phyloP scores from a whole-genome alignment of 2,888 invertebrate species.

The Coecobrya sp. region DNA sequence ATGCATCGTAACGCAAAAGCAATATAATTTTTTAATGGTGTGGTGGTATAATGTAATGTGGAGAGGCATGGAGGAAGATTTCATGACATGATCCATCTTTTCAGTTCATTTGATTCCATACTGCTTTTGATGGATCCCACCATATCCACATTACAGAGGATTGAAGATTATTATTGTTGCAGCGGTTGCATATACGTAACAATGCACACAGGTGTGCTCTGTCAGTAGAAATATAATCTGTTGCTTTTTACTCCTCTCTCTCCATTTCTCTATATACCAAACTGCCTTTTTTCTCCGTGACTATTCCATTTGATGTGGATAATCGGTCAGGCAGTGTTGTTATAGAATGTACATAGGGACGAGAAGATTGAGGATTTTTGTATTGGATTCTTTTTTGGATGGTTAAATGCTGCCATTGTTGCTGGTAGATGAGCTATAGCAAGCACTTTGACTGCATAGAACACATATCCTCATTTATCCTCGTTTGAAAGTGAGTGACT shows the following conservation, averaged over 20 bases:
- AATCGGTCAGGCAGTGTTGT: constrained; percentile 53
- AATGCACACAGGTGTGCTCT: constrained; percentile 68
- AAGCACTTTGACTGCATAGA: not conserved
- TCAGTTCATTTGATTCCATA: constrained; percentile 57
- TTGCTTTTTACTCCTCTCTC: constrained; percentile 32
- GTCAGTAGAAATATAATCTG: constrained; percentile 54
- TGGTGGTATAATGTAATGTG: constrained; percentile 11
- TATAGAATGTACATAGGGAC: not conserved
- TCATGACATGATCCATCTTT: constrained; percentile 53
- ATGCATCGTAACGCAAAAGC: constrained; percentile 46
- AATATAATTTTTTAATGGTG: constrained; percentile 19
- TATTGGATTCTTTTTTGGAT: constrained; percentile 29
- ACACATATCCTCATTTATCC: not conserved
- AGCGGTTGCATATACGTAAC: not conserved
- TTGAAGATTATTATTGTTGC: constrained; percentile 3
- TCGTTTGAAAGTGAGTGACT: constrained; percentile 39
- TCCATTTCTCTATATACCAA: not conserved
- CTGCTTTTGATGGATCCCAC: too few species aligned
- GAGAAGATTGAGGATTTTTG: not conserved
- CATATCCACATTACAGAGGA: too few species aligned
- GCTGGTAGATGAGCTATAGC: constrained; percentile 11
- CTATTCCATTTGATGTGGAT: constrained; percentile 50
- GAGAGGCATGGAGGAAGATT: constrained; percentile 8
- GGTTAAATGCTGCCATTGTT: not conserved
- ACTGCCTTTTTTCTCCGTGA: constrained; percentile 35